These are phyloP conservation scores for Phengaris arion DNA, from an alignment of 2,888 invertebrate species.

Conservation along the genomic window DNA sequence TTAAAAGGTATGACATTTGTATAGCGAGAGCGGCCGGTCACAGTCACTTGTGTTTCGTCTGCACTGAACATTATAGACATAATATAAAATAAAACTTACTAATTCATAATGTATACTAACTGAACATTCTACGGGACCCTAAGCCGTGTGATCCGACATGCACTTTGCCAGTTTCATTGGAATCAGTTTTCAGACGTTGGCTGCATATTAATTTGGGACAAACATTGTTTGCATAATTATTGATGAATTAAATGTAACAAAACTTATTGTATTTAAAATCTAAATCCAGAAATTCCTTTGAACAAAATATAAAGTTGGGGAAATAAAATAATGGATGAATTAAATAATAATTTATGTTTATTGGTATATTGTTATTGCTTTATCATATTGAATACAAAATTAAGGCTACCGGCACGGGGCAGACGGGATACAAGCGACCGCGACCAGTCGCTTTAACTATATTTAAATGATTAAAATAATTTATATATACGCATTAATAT, in stretches of 20 bases:
- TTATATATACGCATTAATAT: too few relatives aligned
- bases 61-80: too few relatives aligned
- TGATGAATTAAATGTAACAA: conserved; percentile 27
- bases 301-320: background rate
- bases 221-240: conserved; percentile 47
- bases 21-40: too few relatives aligned
- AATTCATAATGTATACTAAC: background rate
- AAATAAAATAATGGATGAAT: background rate
- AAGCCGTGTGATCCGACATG: background rate
- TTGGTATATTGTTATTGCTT: too few relatives aligned
- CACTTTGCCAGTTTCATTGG: background rate
- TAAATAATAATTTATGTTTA: background rate
- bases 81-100: too few relatives aligned
- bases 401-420: too few relatives aligned
- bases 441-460: too few relatives aligned
- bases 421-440: too few relatives aligned
- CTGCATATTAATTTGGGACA: conserved; percentile 52
- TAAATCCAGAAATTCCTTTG: background rate
- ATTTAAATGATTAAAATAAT: too few relatives aligned
- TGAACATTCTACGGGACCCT: background rate
- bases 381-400: too few relatives aligned
- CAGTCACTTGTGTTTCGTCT: too few relatives aligned
- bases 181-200: conserved; percentile 45
- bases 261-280: conserved; percentile 12
- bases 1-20: too few relatives aligned